Evolutionary conservation across 2,888 invertebrate species (phyloP), one percentile per base, ranked within the genome.

Genomic region (Pachycephus smyrnensis): DNA sequence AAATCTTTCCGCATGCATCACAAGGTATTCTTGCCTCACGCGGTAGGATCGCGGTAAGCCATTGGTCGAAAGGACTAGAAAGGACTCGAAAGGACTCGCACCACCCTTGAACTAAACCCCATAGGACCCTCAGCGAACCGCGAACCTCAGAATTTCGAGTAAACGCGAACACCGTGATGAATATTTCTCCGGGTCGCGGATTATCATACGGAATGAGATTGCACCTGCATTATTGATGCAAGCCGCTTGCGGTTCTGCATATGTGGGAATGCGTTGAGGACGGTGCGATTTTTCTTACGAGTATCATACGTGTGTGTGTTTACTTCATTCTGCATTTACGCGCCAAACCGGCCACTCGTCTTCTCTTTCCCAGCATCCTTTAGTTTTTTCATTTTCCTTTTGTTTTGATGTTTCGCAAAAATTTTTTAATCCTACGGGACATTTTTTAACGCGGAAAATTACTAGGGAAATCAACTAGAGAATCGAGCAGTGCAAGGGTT

Each of bases 121-220:
- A 69, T 40, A 40, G 75, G 40, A 68, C 55, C 75, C 23, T 31
- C 71, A 15, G 75, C 33, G 74, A 33, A 74, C 75, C 75, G 75
- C 75, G 75, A 68, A 71, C 71, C 71, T 71, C 33, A 71, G 71
- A 71, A 68, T 37, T 75, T 31, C 40, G 81, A 83, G 80, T 69
- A 73, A 77, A 83, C 85, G 86, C 84, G 83, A 83, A 84, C 84
- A 82, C 80, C 80, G 84, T 88, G 88, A 89, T 89, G 88, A 90
- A 90, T 89, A 90, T 90, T 90, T 89, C 88, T 88, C 84, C 83
- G 82, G 81, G 83, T 83, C 86, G 80, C 83, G 87, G 85, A 90
- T 90, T 90, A 90, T 90, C 89, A 89, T 89, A 88, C 86, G 82
- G 83, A 87, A 89, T 88, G 89, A 90, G 90, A 90, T 90, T 90